Conservation (phyloP, 2,888 invertebrate genomes). For the Griposia aprilina region DNA sequence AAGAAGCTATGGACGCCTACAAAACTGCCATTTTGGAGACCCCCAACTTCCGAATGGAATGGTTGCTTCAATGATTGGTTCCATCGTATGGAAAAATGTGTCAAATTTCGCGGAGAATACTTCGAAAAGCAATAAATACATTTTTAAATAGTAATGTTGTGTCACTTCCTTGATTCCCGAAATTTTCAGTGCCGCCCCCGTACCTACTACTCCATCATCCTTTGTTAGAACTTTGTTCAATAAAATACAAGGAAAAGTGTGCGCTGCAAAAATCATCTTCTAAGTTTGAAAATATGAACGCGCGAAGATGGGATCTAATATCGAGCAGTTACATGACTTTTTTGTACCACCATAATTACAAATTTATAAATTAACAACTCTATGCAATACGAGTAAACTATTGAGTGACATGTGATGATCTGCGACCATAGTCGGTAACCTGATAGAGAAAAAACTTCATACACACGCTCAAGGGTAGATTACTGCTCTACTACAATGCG, state of each 20-base stretch:
- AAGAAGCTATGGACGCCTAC: too few relatives aligned
- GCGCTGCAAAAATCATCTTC: background rate
- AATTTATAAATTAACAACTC: background rate
- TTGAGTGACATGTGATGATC: background rate
- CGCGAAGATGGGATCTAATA: background rate
- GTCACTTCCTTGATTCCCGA: too few relatives aligned
- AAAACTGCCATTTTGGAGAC: too few relatives aligned
- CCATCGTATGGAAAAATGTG: too few relatives aligned
- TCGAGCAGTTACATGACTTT: background rate
- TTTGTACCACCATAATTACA: background rate
- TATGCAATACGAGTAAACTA: background rate
- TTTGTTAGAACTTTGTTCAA: constrained; percentile 1
- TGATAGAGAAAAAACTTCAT: background rate
- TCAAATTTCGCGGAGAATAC: too few relatives aligned
- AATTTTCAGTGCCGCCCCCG: too few relatives aligned
- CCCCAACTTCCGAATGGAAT: too few relatives aligned
- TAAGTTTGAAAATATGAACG: background rate
- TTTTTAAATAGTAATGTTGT: too few relatives aligned
- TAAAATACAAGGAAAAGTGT: background rate
- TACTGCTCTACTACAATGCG: background rate
- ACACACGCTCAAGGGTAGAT: background rate
- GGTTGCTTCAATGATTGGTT: too few relatives aligned
- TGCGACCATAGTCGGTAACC: background rate
- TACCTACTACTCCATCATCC: too few relatives aligned
- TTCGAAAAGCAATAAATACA: too few relatives aligned